Evolutionary conservation across 1,140 invertebrate genomes (phyloP).

Genomic region (Fopius arisanus): DNA sequence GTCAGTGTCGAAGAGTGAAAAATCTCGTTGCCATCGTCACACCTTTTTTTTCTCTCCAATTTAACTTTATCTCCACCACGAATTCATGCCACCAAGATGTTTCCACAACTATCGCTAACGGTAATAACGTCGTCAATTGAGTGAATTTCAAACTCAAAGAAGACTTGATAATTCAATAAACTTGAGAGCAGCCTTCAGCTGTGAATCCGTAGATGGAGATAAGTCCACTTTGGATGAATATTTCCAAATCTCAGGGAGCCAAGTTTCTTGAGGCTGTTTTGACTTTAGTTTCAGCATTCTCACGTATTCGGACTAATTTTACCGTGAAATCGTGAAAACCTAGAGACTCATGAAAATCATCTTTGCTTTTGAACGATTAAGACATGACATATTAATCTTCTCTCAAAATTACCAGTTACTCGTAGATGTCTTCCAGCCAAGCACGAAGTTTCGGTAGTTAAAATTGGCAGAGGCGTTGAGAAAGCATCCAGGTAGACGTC

Average conservation of each 20-base stretch:
- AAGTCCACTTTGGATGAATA: too few species aligned
- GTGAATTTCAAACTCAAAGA: neutral
- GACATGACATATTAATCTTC: neutral
- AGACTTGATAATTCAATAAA: neutral
- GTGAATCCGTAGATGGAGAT: too few species aligned
- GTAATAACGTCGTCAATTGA: neutral
- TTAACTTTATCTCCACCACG: neutral
- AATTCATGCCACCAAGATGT: too few species aligned
- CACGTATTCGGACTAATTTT: neutral
- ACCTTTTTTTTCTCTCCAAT: neutral
- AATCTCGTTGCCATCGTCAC: neutral
- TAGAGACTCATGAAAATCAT: neutral
- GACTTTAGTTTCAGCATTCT: neutral
- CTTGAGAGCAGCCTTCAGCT: too few species aligned
- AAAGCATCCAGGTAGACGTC: conserved; percentile 75
- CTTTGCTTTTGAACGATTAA: neutral
- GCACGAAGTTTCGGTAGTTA: conserved; percentile 70
- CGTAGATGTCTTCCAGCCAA: conserved; percentile 77
- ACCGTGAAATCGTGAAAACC: neutral
- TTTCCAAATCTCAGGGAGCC: too few species aligned
- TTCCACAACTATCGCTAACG: too few species aligned
- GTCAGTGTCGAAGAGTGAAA: neutral
- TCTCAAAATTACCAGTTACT: conserved; percentile 67
- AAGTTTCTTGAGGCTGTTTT: neutral
- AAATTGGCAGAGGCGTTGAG: conserved; percentile 67